A percentile compares a stretch with the other conserved stretches of the same genome.
Evolutionary conservation across 2,888 invertebrate genomes (phyloP).

Genomic region (Achlya flavicornis): DNA sequence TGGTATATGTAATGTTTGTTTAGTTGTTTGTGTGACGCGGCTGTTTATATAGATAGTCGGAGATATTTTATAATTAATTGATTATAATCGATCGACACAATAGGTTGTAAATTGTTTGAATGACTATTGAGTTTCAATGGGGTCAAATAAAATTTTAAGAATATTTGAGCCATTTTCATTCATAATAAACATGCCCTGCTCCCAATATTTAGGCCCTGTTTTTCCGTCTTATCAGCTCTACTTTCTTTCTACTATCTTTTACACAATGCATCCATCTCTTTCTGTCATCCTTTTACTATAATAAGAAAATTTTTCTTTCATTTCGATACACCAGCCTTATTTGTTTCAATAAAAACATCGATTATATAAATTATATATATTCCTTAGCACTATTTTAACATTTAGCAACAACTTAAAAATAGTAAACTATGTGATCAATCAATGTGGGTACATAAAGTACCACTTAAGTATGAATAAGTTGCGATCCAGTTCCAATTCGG

Average conservation of each 20-base stretch:
- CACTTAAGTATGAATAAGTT: slow-evolving; percentile 92
- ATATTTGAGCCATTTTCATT: slow-evolving; percentile 46
- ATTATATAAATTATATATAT: no score
- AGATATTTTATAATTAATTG: slow-evolving; percentile 56
- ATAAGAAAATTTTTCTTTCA: no score
- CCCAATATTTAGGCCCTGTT: no score
- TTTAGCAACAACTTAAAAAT: slow-evolving; percentile 9
- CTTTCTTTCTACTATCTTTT: no score
- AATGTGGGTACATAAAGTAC: slow-evolving; percentile 82
- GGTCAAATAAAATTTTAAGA: slow-evolving; percentile 82
- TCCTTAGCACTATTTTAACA: slow-evolving; percentile 9
- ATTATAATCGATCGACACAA: slow-evolving; percentile 54
- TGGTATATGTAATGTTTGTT: slow-evolving; percentile 18
- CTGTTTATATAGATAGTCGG: slow-evolving; percentile 60
- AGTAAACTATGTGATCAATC: slow-evolving; percentile 6
- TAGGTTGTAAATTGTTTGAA: slow-evolving; percentile 78
- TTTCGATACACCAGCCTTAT: no score
- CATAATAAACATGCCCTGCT: background rate
- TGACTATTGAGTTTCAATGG: slow-evolving; percentile 77
- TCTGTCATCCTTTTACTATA: no score
- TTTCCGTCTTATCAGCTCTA: no score
- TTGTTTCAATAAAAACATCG: background rate
- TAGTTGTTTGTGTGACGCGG: slow-evolving; percentile 34
- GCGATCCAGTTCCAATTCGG: slow-evolving; percentile 91
- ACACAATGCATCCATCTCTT: no score